Conservation (phyloP, 1,140 invertebrate species). For the Cotesia chilonis region DNA sequence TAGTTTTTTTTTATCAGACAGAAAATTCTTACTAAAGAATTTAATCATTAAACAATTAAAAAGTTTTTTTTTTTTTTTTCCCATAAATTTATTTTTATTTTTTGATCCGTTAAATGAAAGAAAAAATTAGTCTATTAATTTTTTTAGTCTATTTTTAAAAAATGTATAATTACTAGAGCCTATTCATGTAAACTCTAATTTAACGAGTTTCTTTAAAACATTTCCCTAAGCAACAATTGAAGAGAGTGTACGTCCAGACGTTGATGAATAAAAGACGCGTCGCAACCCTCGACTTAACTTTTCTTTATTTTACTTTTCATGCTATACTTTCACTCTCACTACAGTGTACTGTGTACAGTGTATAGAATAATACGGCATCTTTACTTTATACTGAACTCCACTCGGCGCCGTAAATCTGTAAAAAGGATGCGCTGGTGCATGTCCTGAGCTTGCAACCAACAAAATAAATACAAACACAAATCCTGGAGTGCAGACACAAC, state of each 20-base stretch:
- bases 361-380: neutral
- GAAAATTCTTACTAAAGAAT: too few relatives aligned
- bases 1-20: too few relatives aligned
- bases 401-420: neutral
- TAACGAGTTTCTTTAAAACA: slow-evolving; percentile 51
- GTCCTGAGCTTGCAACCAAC: too few relatives aligned
- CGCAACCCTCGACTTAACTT: slow-evolving; percentile 43
- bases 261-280: slow-evolving; percentile 54
- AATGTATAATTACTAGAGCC: slow-evolving; percentile 53
- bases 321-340: neutral
- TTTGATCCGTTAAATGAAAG: neutral
- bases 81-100: neutral
- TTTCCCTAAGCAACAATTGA: slow-evolving; percentile 43
- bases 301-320: neutral
- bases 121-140: too few relatives aligned
- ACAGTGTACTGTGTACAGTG: too few relatives aligned
- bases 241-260: slow-evolving; percentile 48
- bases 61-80: too few relatives aligned
- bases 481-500: too few relatives aligned
- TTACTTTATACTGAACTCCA: neutral
- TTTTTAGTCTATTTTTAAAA: too few relatives aligned
- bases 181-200: slow-evolving; percentile 54
- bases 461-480: too few relatives aligned
- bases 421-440: slow-evolving; percentile 1
- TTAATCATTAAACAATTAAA: too few relatives aligned